Evolutionary conservation across 2,113 vertebrate genomes (phyloP).

Genomic region (Otus sunia): DNA sequence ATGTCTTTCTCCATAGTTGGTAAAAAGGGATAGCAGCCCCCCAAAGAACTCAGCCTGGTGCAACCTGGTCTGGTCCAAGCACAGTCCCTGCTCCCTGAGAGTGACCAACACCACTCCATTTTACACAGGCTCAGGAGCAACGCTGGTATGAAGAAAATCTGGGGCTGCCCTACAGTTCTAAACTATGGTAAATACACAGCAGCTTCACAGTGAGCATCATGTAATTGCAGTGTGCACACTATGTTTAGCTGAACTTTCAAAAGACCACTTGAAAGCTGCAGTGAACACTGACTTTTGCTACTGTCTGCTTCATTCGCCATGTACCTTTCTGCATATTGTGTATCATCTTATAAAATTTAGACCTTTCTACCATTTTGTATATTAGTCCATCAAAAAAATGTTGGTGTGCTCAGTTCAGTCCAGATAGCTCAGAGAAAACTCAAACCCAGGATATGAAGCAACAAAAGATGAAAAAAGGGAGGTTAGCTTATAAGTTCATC

Average conservation of each 20-base stretch:
- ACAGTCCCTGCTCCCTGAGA: background rate
- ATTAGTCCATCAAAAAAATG: background rate
- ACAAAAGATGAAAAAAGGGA: background rate
- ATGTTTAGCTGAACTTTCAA: background rate
- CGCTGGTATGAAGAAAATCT: accelerated
- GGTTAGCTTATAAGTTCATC: background rate
- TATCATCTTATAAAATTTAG: no score
- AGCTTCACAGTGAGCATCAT: background rate
- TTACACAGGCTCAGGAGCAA: background rate
- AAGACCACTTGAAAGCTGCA: background rate
- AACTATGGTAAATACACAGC: background rate
- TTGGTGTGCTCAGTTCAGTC: background rate
- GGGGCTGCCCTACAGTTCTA: background rate
- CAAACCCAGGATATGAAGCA: background rate
- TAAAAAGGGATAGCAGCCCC: background rate
- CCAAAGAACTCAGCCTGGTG: background rate
- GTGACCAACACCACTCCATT: accelerated
- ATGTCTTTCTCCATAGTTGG: background rate
- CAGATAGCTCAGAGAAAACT: background rate
- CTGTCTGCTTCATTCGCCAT: background rate
- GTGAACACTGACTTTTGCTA: background rate
- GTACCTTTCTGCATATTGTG: background rate
- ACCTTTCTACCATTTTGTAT: background rate
- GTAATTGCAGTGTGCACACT: background rate
- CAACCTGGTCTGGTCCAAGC: background rate